Evolutionary conservation across 2,113 vertebrate genomes (phyloP).

Genomic region (Propithecus coquereli): DNA sequence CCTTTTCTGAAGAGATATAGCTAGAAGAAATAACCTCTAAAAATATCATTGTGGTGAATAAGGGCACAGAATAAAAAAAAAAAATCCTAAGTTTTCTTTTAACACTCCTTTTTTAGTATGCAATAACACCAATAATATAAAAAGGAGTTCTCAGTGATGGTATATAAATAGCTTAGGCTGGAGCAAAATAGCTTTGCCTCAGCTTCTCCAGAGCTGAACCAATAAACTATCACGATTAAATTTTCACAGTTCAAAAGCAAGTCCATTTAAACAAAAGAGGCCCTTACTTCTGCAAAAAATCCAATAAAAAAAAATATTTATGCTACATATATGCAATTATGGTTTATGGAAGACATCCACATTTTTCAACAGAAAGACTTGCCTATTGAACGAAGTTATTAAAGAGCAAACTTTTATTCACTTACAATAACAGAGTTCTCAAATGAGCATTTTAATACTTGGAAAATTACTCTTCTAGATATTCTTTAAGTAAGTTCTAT

Average conservation of each 20-base stretch:
- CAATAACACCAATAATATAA: constrained; percentile 79
- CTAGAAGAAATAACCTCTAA: constrained; percentile 77
- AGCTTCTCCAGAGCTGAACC: constrained; percentile 79
- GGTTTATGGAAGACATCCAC: constrained; percentile 69
- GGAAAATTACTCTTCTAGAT: constrained; percentile 52
- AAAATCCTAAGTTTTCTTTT: constrained; percentile 72
- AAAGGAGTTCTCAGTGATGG: constrained; percentile 83
- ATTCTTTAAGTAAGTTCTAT: constrained; percentile 24
- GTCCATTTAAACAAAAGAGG: constrained; percentile 80
- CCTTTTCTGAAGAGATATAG: constrained; percentile 58
- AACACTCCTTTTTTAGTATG: constrained; percentile 77
- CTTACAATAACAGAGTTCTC: constrained; percentile 46
- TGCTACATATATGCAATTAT: constrained; percentile 64
- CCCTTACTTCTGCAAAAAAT: constrained; percentile 78
- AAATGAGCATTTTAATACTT: constrained; percentile 48
- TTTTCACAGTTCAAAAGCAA: constrained; percentile 81
- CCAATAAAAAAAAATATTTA: constrained; percentile 80
- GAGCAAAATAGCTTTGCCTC: constrained; percentile 80
- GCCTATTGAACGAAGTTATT: constrained; percentile 63
- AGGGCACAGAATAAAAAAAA: constrained; percentile 68
- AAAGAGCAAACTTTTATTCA: constrained; percentile 71
- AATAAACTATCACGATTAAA: constrained; percentile 81
- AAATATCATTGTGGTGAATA: constrained; percentile 72
- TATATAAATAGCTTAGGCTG: constrained; percentile 85
- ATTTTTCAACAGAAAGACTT: constrained; percentile 68